Percentiles rank a stretch among this genome's conserved stretches.
These are phyloP conservation scores for Bryconaethiops microstoma DNA, from an alignment of 2,797 vertebrate genomes.

Conservation along the genomic window DNA sequence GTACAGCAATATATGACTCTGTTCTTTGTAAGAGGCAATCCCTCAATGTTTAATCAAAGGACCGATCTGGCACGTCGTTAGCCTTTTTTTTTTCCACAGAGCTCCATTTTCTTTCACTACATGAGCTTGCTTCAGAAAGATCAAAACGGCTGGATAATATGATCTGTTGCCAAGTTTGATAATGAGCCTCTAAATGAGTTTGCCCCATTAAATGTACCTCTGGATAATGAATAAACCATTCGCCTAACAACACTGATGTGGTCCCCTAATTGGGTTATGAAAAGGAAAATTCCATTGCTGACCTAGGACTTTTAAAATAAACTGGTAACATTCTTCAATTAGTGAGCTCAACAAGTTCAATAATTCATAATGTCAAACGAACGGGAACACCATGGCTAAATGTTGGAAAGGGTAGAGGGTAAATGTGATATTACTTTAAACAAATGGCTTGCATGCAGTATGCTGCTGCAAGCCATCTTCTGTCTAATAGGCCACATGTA, in stretches of 20 bases:
- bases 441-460: not conserved
- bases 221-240: constrained; percentile 69
- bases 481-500: not conserved
- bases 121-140: constrained; percentile 61
- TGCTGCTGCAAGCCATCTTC: constrained; percentile 1
- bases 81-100: constrained; percentile 58
- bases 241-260: constrained; percentile 62
- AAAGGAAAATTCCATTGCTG: constrained; percentile 56
- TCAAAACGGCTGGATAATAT: constrained; percentile 64
- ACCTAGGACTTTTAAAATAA: constrained; percentile 47
- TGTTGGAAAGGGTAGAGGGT: not conserved
- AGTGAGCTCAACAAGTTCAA: constrained; percentile 40
- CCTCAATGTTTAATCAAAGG: constrained; percentile 83
- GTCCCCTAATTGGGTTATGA: constrained; percentile 65
- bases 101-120: constrained; percentile 56
- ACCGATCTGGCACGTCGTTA: constrained; percentile 68
- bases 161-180: constrained; percentile 71
- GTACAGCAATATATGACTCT: constrained; percentile 37
- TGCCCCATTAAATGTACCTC: constrained; percentile 68
- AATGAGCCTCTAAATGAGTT: constrained; percentile 70
- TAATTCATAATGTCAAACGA: constrained; percentile 31
- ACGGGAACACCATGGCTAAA: constrained; percentile 6
- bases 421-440: constrained; percentile 15
- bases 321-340: constrained; percentile 46
- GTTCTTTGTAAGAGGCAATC: constrained; percentile 81